A percentile compares a stretch with the other conserved stretches of the same genome.
phyloP scores from a whole-genome alignment of 1,140 invertebrate species.

The Macrotrachela quadricornifera region DNA sequence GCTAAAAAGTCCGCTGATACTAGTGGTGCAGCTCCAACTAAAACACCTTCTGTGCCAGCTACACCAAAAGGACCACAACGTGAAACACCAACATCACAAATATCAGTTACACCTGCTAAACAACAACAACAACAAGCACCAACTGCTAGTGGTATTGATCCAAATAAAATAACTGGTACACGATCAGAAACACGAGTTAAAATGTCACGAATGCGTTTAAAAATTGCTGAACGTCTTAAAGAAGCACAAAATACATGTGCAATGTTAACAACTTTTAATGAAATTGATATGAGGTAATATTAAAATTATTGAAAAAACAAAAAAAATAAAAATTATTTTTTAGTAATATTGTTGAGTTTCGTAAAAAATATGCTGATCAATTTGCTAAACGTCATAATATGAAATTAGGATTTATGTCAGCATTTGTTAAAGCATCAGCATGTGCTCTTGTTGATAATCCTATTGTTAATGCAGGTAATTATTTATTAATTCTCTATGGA shows the following conservation, averaged over 20 bases:
- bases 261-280: constrained; percentile 98
- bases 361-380: constrained; percentile 54
- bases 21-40: too few species aligned
- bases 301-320: too few species aligned
- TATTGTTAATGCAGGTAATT: constrained; percentile 65
- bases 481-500: too few species aligned
- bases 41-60: background rate
- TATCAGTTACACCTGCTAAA: background rate
- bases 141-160: background rate
- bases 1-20: too few species aligned
- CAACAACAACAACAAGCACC: background rate
- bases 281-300: constrained; percentile 97
- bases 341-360: constrained; percentile 76
- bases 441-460: constrained; percentile 84
- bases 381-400: constrained; percentile 41
- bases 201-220: constrained; percentile 87
- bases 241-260: constrained; percentile 95
- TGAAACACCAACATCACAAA: background rate
- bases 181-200: constrained; percentile 43
- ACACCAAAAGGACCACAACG: background rate
- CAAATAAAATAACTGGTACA: constrained; percentile 1
- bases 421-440: constrained; percentile 79
- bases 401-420: constrained; percentile 96
- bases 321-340: constrained; percentile 4
- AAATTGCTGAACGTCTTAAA: constrained; percentile 84